Conservation (phyloP, 2,113 vertebrate species). For the Corythaeola cristata region DNA sequence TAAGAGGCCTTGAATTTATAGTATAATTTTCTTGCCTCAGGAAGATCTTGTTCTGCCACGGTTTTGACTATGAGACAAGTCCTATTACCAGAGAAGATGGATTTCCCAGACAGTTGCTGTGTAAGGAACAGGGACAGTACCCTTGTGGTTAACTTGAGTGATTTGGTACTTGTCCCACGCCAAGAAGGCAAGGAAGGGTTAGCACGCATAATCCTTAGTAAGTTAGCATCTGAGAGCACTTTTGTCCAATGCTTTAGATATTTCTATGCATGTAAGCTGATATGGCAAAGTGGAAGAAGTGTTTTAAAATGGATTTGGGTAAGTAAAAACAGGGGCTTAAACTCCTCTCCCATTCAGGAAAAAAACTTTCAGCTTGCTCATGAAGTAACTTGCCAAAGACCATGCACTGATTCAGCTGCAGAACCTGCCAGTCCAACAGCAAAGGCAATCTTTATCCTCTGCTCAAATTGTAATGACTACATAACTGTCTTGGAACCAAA, state of each 20-base stretch:
- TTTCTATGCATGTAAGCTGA: accelerated
- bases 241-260: not conserved
- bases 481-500: not conserved
- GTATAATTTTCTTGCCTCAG: not conserved
- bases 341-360: not conserved
- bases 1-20: not conserved
- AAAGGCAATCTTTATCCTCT: not conserved
- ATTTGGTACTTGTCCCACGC: not conserved
- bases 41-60: not conserved
- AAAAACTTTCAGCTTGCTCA: not conserved
- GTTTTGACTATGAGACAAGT: not conserved
- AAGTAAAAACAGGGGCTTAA: not conserved
- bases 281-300: not conserved
- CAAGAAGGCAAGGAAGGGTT: not conserved
- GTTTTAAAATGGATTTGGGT: not conserved
- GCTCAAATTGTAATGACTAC: not conserved
- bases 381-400: not conserved
- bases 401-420: not conserved
- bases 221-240: not conserved
- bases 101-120: not conserved
- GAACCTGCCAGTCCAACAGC: not conserved
- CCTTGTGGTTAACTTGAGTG: not conserved
- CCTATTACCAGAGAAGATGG: not conserved
- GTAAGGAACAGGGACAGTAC: not conserved
- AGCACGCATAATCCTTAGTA: not conserved